A percentile compares a stretch with the other conserved stretches of the same genome.
phyloP scores from a whole-genome alignment of 2,797 vertebrate species.

The Sphenopsis melanotis region DNA sequence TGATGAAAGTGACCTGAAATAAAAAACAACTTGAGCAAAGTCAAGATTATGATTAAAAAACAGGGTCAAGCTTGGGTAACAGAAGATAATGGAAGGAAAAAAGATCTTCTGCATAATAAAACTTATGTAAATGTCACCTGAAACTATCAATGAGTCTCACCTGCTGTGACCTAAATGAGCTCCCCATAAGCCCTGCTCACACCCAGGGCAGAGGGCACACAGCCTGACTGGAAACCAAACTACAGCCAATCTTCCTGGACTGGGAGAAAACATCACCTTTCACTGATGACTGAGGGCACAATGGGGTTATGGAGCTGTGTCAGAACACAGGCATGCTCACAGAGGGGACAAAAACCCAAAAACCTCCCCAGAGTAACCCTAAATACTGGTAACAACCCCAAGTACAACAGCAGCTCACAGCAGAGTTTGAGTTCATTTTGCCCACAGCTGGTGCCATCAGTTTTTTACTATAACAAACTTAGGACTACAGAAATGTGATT shows the following conservation, averaged over 20 bases:
- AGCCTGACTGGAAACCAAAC: neutral
- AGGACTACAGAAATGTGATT: neutral
- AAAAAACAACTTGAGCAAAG: neutral
- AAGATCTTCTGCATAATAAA: neutral
- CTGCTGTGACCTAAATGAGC: neutral
- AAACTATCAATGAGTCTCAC: neutral
- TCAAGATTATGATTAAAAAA: neutral
- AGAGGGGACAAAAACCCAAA: neutral
- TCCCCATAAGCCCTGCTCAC: neutral
- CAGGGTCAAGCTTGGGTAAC: neutral
- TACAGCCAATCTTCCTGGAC: neutral
- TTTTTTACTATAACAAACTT: neutral
- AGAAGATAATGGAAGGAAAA: neutral
- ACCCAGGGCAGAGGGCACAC: neutral
- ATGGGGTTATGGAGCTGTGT: accelerated
- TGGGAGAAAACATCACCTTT: neutral
- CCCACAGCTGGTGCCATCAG: neutral
- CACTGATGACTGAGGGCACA: neutral
- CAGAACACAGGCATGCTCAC: neutral
- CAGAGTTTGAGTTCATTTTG: neutral
- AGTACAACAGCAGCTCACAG: neutral
- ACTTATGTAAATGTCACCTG: neutral
- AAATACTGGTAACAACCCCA: neutral
- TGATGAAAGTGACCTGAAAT: neutral
- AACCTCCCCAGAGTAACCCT: neutral